Percentiles rank a stretch among this genome's conserved stretches.
Conservation (phyloP, 2,797 vertebrate species). For the Molossus alvarezi region DNA sequence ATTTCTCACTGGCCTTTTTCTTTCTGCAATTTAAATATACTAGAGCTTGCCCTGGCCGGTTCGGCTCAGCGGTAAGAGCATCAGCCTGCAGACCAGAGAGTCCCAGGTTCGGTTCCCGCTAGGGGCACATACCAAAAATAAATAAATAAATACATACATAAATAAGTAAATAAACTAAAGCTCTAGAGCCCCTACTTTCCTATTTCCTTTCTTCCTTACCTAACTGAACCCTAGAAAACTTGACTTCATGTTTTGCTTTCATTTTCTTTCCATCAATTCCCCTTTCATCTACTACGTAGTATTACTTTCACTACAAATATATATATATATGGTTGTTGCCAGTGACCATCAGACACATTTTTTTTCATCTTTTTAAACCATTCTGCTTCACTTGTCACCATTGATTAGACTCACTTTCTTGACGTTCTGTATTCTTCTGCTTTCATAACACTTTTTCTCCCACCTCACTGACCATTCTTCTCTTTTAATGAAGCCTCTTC, state of each 20-base stretch:
- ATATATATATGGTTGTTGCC: background rate
- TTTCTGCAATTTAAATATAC: conserved; percentile 42
- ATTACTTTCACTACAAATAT: background rate
- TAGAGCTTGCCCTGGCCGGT: background rate
- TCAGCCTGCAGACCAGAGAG: no score
- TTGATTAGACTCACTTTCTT: background rate
- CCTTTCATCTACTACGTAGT: conserved; percentile 24
- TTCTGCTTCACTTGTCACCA: background rate
- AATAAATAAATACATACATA: no score
- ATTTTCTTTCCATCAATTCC: conserved; percentile 40
- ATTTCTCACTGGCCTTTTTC: background rate
- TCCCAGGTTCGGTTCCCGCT: no score
- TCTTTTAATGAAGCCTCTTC: conserved; percentile 38
- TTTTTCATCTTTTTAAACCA: conserved; percentile 46
- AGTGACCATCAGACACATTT: background rate
- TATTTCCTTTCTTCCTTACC: conserved; percentile 39
- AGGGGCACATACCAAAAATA: no score
- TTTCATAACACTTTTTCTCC: conserved; percentile 34
- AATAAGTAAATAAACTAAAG: background rate
- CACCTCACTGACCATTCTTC: background rate
- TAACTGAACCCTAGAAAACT: conserved; percentile 44
- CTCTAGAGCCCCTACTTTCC: background rate
- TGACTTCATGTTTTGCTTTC: background rate
- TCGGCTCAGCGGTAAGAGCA: no score
- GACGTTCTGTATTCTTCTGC: conserved; percentile 5